phyloP scores from a whole-genome alignment of 2,113 vertebrate genomes.

The Crotalus tigris region DNA sequence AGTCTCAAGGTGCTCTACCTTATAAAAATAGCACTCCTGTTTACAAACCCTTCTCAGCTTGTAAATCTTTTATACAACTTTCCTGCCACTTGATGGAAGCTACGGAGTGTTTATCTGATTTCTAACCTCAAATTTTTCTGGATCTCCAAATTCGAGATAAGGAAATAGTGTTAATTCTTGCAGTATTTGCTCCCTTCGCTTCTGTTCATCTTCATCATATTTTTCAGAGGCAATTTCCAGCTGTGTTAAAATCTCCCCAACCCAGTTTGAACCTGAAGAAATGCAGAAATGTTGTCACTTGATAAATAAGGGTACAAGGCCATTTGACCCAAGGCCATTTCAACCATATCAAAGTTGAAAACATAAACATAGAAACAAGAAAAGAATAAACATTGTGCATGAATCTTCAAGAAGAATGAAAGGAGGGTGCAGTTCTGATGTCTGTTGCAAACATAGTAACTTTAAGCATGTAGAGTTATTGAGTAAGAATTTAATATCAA shows the following conservation, averaged over 20 bases:
- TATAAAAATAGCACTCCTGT: not conserved
- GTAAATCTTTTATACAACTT: not conserved
- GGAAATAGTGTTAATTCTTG: not conserved
- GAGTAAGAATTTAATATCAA: not conserved
- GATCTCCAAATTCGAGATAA: not conserved
- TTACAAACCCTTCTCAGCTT: not conserved
- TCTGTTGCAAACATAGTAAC: not conserved
- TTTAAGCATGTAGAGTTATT: not conserved
- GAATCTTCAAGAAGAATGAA: not conserved
- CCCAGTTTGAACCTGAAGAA: conserved; percentile 8
- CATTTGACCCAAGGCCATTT: not conserved
- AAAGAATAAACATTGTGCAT: not conserved
- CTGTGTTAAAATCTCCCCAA: not conserved
- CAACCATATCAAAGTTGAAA: not conserved
- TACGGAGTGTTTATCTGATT: not conserved
- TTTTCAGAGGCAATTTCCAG: not conserved
- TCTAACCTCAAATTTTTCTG: conserved; percentile 13
- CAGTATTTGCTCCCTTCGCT: not conserved
- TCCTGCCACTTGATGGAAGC: not conserved
- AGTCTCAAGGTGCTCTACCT: not conserved
- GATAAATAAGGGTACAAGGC: not conserved
- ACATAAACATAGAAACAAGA: not conserved
- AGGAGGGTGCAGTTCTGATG: not conserved
- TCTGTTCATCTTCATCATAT: not conserved
- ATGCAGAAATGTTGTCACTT: not conserved